phyloP scores from a whole-genome alignment of 2,888 invertebrate species.

The Drosophila conformis region DNA sequence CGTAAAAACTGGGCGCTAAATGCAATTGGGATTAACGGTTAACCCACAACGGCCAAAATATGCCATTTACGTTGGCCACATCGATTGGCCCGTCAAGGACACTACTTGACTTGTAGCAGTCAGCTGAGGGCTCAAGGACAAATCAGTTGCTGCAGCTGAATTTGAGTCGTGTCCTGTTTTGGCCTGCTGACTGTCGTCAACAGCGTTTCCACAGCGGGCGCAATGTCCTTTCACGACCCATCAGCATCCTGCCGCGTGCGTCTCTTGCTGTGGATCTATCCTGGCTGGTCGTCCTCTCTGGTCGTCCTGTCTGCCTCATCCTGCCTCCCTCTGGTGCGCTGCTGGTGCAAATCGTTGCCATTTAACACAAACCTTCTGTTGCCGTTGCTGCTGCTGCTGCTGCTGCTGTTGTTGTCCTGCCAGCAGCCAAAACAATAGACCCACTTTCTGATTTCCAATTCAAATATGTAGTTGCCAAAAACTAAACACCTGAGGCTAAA shows the following conservation, averaged over 20 bases:
- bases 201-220: constrained; percentile 65
- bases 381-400: constrained; percentile 24
- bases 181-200: constrained; percentile 61
- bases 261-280: constrained; percentile 54
- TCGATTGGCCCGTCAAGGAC: constrained; percentile 33
- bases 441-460: constrained; percentile 36
- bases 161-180: constrained; percentile 26
- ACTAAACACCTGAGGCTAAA: constrained; percentile 50
- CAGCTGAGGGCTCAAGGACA: constrained; percentile 21
- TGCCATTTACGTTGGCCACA: constrained; percentile 75
- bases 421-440: constrained; percentile 38
- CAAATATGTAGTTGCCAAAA: constrained; percentile 28
- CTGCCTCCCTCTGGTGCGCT: constrained; percentile 66
- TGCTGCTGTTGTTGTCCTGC: constrained; percentile 34
- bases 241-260: constrained; percentile 65
- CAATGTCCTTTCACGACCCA: constrained; percentile 66
- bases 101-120: constrained; percentile 12
- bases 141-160: constrained; percentile 27
- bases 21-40: constrained; percentile 50
- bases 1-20: constrained; percentile 33
- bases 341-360: constrained; percentile 75
- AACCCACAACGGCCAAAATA: constrained; percentile 77
- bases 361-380: constrained; percentile 66
- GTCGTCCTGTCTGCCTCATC: constrained; percentile 5
- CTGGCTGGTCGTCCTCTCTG: not conserved